Base-by-base conservation (phyloP, 2,113 vertebrate genomes). In the Elephantulus edwardii region DNA sequence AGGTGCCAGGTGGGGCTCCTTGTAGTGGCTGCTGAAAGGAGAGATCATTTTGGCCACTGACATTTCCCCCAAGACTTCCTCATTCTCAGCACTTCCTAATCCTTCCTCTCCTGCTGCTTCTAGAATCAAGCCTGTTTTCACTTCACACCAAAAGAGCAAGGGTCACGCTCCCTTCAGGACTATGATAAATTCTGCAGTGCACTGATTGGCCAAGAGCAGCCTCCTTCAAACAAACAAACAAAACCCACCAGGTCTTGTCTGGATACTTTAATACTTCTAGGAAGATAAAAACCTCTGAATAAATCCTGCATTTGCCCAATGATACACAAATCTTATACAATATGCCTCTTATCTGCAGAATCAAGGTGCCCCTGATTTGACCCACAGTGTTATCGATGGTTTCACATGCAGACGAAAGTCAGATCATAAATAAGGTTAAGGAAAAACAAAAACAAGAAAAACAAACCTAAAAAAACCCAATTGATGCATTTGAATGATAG, bases 1-100 rank as follows among this genome's bases (percentile, higher is more conserved):
- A 86, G 76, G 92, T n/a, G 86, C 81, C 93, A 95, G 93, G 93
- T 94, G 95, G 90, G 50, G 95, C 30, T 95, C 88, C 80, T 83
- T 77, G 64, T 46, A 94, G 90, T 35, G 58, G 52, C 94, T 91
- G 79, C 94, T 86, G 93, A 96, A 96, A 96, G 87, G 90, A 94
- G 92, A 92, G 84, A 93, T 91, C 46, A 95, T 95, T 96, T 92
- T 88, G 74, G 86, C 87, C 71, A 62, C 1, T 82, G 80, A 94
- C 91, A 38, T 84, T 74, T 94, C 93, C 88, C 93, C 78, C 16
- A 79, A 83, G 95, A 44, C 80, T 40, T 70, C 38, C 56, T 64
- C 54, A 48, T 72, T 77, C 86, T 91, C 83, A 62, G 87, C 52
- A 44, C 74, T 87, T 80, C 56, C 72, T 42, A 70, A 62, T n/a